Evolutionary conservation across 2,797 vertebrate species (phyloP), one percentile per base, ranked within the genome.

Genomic region (Myiotriccus ornatus): DNA sequence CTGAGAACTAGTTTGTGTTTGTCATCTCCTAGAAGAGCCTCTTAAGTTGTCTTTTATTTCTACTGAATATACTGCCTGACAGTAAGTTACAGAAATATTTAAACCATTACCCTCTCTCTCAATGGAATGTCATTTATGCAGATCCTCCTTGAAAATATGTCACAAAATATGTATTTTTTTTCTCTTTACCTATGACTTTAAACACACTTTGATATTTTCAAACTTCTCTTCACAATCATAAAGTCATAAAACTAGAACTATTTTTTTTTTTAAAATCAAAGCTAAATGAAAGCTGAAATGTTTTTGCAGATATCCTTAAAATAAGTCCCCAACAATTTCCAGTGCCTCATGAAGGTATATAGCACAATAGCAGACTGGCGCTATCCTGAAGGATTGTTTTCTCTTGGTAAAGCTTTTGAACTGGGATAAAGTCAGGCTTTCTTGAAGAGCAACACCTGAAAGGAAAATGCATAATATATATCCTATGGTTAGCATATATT

Each of bases 381-480:
- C 0, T 35, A 9, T 46, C 35, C 24, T 43, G 32, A 76, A 50
- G 41, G 28, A 12, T 14, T 55, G 4, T 78, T 80, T 77, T 41
- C 37, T 53, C 37, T 74, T 32, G 6, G 6, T 28, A 28, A 5
- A 50, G 9, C 11, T 70, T 69, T 68, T 13, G 59, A 60, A 43
- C 17, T 22, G 6, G 62, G 28, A 28, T 63, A 27, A 35, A 71
- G 23, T 55, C 2, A 2, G 9, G 43, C 9, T 30, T 8, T 76
- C 59, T 9, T 39, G 37, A 87, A 79, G 21, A 70, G 15, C 30
- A 84, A 1, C 7, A 24, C 22, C 35, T 55, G 50, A 55, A 80
- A 55, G 35, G n/a, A 23, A 84, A 34, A 69, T 56, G 6, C 5
- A 17, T 35, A 65, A 21, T 0, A 0, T 8, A 10, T 28, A 14